Evolutionary conservation across 1,140 invertebrate genomes (phyloP).

Genomic region (Sesamia nonagrioides): DNA sequence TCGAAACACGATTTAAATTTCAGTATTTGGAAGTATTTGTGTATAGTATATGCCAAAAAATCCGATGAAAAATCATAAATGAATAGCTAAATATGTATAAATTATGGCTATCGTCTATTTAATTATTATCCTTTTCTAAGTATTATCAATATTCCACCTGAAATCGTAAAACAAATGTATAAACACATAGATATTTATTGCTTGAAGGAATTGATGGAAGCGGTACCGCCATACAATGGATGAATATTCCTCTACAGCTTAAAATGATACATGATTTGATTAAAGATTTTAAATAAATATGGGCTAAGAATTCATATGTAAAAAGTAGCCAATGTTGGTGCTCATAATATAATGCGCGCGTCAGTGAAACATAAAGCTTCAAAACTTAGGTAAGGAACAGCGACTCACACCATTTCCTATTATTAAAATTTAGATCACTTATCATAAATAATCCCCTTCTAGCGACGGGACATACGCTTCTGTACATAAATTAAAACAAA

Average conservation of each 20-base stretch:
- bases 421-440: slow-evolving; percentile 34
- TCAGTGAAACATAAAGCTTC: slow-evolving; percentile 21
- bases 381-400: slow-evolving; percentile 21
- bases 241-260: slow-evolving; percentile 20
- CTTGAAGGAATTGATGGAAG: slow-evolving; percentile 30
- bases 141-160: slow-evolving; percentile 30
- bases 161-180: background rate
- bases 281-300: background rate
- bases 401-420: slow-evolving; percentile 39
- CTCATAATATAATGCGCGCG: slow-evolving; percentile 32
- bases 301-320: slow-evolving; percentile 8
- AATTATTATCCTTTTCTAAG: slow-evolving; percentile 12
- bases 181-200: slow-evolving; percentile 35
- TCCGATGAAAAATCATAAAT: background rate
- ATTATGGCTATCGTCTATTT: slow-evolving; percentile 8
- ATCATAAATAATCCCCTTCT: background rate
- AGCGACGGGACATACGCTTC: slow-evolving; percentile 53
- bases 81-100: no score
- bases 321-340: slow-evolving; percentile 49
- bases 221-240: background rate
- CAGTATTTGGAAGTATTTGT: slow-evolving; percentile 28
- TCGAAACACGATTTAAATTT: slow-evolving; percentile 14
- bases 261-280: background rate
- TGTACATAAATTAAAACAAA: slow-evolving; percentile 58
- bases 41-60: background rate